Conservation (phyloP, 2,888 invertebrate genomes). For the Rhamnusium bicolor region DNA sequence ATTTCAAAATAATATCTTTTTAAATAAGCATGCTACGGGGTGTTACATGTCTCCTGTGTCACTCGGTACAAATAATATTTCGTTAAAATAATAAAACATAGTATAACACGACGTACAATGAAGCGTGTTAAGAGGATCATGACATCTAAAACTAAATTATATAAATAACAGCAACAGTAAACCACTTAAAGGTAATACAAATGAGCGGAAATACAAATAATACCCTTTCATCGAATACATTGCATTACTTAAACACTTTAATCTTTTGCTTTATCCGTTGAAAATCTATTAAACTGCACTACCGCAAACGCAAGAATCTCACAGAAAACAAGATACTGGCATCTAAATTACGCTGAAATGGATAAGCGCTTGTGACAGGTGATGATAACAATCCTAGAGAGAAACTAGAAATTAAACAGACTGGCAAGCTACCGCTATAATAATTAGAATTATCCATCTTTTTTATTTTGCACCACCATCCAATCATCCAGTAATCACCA, state of each 20-base stretch:
- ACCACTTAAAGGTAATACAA: constrained; percentile 14
- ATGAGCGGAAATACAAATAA: constrained; percentile 10
- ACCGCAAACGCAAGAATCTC: not conserved
- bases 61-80: not conserved
- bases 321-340: not conserved
- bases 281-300: not conserved
- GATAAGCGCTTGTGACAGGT: not conserved
- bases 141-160: constrained; percentile 16
- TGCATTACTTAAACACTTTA: not conserved
- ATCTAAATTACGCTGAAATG: not conserved
- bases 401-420: not conserved
- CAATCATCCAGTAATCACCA: not conserved
- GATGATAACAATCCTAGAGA: not conserved
- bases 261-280: not conserved
- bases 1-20: too few relatives aligned
- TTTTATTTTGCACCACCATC: not conserved
- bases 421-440: not conserved
- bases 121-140: constrained; percentile 1
- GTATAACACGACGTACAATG: not conserved
- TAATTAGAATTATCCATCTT: not conserved
- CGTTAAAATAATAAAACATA: constrained; percentile 1
- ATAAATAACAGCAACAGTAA: constrained; percentile 14
- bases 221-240: constrained; percentile 25
- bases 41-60: too few relatives aligned
- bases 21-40: too few relatives aligned